Evolutionary conservation across 2,797 vertebrate genomes (phyloP), one percentile per base, ranked within the genome.

Genomic region (Poliocrania exsul): DNA sequence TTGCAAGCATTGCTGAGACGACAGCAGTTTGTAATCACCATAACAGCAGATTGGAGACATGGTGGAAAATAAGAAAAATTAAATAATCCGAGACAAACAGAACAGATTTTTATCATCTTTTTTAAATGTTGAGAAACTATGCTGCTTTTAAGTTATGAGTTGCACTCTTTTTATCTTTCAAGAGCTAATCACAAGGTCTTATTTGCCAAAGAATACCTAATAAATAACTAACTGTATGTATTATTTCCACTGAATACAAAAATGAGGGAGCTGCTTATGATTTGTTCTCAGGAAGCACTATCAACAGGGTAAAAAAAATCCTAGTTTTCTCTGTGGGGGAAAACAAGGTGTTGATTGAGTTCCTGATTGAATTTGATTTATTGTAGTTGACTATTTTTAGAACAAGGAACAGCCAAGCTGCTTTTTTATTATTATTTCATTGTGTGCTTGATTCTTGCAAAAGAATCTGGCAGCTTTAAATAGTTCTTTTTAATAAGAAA

Each of bases 311-410:
- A 92, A 88, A 89, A 46, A 85, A 83, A 78, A 88, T 89, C 47
- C 70, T 84, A 28, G 1, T 72, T 70, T 90, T 79, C 66, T 75
- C 31, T 90, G 11, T 50, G 50, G 88, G 80, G 61, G 75, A 83
- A 96, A 91, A 83, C 31, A 78, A 88, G 65, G 72, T 91, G 58
- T 42, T 92, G 62, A 15, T 69, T 65, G 58, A 84, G 61, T 61
- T 83, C 65, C 49, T 65, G 28, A 57, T 8, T 60, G 70, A 78
- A 14, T 86, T 84, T 51, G 24, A 57, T 71, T 85, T 92, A 57
- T 65, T 69, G 20, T 65, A 72, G 50, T 26, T 94, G 57, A 44
- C 37, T 83, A 10, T 88, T 93, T 93, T 91, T 88, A 90, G 84
- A 82, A 81, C n/a, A 58, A 77, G 47, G 44, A 95, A 82, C 13